phyloP scores from a whole-genome alignment of 2,888 invertebrate species.

The Drosophila mettleri region DNA sequence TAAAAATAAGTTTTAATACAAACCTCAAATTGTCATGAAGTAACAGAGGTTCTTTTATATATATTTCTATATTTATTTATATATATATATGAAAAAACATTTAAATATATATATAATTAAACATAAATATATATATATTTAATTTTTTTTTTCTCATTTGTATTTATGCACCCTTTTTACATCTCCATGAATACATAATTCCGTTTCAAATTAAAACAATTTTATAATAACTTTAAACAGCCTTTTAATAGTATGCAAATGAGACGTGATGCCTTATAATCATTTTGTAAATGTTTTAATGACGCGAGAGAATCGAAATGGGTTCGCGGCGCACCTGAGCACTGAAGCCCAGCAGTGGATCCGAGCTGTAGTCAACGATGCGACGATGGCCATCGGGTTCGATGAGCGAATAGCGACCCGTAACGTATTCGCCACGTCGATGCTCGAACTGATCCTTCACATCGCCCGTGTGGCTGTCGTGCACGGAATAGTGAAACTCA shows the following conservation, averaged over 20 bases:
- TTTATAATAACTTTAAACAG: slow-evolving; percentile 23
- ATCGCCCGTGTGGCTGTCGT: slow-evolving; percentile 84
- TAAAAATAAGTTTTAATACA: no score
- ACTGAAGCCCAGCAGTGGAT: slow-evolving; percentile 83
- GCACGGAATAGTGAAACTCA: slow-evolving; percentile 84
- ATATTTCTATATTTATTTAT: no score
- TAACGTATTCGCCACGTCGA: slow-evolving; percentile 84
- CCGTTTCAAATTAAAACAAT: background rate
- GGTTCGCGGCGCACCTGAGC: slow-evolving; percentile 84
- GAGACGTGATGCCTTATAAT: background rate
- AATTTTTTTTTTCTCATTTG: no score
- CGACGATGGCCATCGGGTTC: slow-evolving; percentile 84
- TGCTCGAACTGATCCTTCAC: slow-evolving; percentile 85
- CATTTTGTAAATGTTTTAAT: slow-evolving; percentile 25
- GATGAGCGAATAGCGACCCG: slow-evolving; percentile 84
- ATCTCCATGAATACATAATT: background rate
- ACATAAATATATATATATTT: no score
- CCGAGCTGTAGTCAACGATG: slow-evolving; percentile 84
- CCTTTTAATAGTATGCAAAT: slow-evolving; percentile 35
- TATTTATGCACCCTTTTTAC: no score
- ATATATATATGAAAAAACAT: no score
- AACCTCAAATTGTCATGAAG: no score
- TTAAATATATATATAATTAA: no score
- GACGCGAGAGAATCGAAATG: slow-evolving; percentile 39
- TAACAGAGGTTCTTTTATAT: no score